phyloP scores from a whole-genome alignment of 2,113 vertebrate species.

The Machaerirhynchus nigripectus region DNA sequence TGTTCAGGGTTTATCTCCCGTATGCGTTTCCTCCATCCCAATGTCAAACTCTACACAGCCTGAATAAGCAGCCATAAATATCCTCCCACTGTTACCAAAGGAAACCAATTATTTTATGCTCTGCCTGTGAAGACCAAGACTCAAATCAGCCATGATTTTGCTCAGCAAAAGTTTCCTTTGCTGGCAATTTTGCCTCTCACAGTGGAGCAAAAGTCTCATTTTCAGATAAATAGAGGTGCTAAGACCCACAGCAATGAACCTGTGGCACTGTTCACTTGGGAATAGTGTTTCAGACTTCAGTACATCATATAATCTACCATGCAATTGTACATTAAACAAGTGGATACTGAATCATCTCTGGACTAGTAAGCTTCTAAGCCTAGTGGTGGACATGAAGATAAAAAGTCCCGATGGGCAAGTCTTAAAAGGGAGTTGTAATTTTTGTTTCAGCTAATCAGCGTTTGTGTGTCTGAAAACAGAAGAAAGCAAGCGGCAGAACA shows the following conservation, averaged over 20 bases:
- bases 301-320: constrained; percentile 9
- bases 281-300: neutral
- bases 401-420: constrained; percentile 39
- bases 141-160: neutral
- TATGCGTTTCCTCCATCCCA: neutral
- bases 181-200: neutral
- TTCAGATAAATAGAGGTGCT: neutral
- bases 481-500: neutral
- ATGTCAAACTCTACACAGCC: neutral
- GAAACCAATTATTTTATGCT: neutral
- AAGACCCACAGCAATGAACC: neutral
- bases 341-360: constrained; percentile 35
- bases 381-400: constrained; percentile 48
- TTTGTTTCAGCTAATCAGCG: constrained; percentile 37
- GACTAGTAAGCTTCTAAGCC: constrained; percentile 4
- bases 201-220: neutral
- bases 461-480: constrained; percentile 28
- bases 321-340: constrained; percentile 34
- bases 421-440: constrained; percentile 47
- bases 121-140: neutral
- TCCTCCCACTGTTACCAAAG: neutral
- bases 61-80: neutral
- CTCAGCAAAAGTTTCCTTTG: neutral
- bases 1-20: neutral
- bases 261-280: neutral